Evolutionary conservation across 2,113 vertebrate species (phyloP), one percentile per base, ranked within the genome.

Genomic region (Semnornis frantzii): DNA sequence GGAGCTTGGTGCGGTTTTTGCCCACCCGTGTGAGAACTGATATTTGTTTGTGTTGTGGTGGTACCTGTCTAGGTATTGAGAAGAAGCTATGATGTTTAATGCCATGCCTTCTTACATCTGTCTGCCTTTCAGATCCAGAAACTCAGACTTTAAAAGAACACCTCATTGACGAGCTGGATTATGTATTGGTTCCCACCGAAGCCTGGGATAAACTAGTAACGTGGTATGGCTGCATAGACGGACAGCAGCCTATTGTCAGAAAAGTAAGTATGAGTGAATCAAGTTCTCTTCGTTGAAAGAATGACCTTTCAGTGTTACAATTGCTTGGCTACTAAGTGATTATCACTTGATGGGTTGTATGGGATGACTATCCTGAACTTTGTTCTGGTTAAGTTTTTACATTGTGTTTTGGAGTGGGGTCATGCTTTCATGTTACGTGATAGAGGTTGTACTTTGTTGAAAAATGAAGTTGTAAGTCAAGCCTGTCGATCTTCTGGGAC

Each of bases 81-180:
- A 25, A 12, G 37, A 18, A 69, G 57, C 48, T 20, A 3, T 34
- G 73, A 19, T 39, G 11, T 63, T 23, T 31, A 9, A 33, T 58
- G 34, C 50, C 6, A 1, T 16, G 21, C 19, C 79, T 44, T 68
- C 69, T 70, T 87, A 23, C 6, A 0, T 33, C 10, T 72, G 7
- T 77, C 17, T 68, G 21, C 18, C 25, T 96, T 95, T 80, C 92
- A 99, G 99, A 99, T 97, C 98, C 98, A 27, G 98, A 99, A 88
- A 98, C 97, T 74, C 99, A 99, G 96, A 97, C 94, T 52, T 97
- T 99, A 37, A 99, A 99, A 93, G 99, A 99, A 31, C 98, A 99
- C 94, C 98, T 99, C 81, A 99, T 99, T 78, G 99, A 99, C 93
- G 99, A 99, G 85, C 96, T 99, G 73, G 99, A 99, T 95, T 99